Conservation (phyloP, 2,113 vertebrate genomes). For the Microcebus griseorufus region DNA sequence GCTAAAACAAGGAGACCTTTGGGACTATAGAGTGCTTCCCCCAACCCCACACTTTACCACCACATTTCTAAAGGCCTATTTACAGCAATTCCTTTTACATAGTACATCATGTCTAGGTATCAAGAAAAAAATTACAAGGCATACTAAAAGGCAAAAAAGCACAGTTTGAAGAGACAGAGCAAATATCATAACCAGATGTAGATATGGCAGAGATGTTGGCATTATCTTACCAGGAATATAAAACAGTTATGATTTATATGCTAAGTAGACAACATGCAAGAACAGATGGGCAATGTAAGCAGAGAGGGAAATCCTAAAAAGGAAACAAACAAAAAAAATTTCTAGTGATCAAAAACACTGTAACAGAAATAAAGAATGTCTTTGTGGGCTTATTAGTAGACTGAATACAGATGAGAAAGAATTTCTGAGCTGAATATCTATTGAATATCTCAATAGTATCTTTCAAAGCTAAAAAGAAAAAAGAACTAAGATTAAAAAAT, state of each 20-base stretch:
- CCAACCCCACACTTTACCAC: neutral
- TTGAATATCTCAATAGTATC: neutral
- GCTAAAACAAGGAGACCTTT: neutral
- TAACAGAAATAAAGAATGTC: neutral
- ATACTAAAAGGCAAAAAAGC: neutral
- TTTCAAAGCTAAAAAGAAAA: neutral
- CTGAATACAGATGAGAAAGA: neutral
- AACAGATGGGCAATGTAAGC: neutral
- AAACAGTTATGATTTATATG: neutral
- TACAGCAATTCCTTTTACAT: neutral
- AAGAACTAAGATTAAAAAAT: neutral
- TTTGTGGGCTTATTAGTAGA: neutral
- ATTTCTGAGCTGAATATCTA: neutral
- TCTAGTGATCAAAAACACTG: neutral
- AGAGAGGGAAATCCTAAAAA: neutral
- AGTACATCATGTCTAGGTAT: neutral
- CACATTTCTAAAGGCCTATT: neutral
- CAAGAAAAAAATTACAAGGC: neutral
- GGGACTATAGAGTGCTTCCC: neutral
- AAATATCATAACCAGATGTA: neutral
- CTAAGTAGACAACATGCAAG: neutral
- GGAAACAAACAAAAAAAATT: neutral
- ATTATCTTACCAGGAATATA: neutral
- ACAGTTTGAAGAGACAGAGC: neutral
- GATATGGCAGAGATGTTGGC: neutral